Conservation (phyloP, 2,113 vertebrate species). For the Agelaius phoeniceus region DNA sequence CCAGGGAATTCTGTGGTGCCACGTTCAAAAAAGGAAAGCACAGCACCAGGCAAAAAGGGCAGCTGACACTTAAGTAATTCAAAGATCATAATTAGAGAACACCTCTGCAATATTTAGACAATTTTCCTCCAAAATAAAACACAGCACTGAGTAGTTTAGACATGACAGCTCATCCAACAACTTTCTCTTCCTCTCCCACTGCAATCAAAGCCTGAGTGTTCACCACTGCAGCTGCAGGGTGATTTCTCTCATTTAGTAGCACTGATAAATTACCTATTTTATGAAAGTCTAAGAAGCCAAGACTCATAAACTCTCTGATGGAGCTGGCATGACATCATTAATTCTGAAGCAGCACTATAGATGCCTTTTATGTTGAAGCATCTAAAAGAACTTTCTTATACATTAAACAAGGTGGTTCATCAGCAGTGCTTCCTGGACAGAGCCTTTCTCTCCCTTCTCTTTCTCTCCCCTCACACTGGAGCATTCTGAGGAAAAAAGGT, state of each 20-base stretch:
- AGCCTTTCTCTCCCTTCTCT: background rate
- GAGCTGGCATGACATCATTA: background rate
- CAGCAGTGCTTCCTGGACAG: background rate
- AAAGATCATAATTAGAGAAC: background rate
- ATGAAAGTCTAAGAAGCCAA: constrained; percentile 18
- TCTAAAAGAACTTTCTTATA: background rate
- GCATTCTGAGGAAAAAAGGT: background rate
- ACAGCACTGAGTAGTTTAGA: background rate
- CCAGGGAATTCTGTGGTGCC: background rate
- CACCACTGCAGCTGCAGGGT: background rate
- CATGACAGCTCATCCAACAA: background rate
- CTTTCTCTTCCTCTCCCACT: background rate
- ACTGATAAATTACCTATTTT: constrained; percentile 41
- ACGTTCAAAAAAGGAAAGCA: background rate
- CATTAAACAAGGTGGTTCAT: background rate
- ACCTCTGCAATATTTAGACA: background rate
- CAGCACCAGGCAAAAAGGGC: background rate
- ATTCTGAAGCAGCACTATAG: background rate
- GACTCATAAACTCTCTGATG: constrained; percentile 20
- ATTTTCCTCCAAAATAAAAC: background rate
- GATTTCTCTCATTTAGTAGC: constrained; percentile 33
- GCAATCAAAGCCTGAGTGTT: background rate
- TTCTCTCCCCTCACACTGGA: background rate
- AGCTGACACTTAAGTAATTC: background rate
- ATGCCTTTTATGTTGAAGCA: constrained; percentile 1